These are phyloP conservation scores for Coturnix japonica DNA, from an alignment of 2,113 vertebrate species.

Conservation along the genomic window DNA sequence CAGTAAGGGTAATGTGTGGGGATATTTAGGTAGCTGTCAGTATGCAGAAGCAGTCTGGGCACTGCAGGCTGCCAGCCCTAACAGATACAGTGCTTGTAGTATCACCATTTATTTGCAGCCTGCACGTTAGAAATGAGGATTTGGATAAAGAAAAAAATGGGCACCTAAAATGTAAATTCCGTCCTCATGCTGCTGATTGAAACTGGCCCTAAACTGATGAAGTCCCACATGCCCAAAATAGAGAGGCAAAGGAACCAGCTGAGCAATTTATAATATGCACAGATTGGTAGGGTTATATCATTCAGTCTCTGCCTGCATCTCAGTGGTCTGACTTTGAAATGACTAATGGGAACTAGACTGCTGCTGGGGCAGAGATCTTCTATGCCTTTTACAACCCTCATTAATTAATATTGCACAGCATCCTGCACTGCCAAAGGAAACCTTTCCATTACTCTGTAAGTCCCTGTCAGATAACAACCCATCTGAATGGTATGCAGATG, in stretches of 20 bases:
- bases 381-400: not conserved
- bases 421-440: not conserved
- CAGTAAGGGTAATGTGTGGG: not conserved
- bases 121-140: not conserved
- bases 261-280: not conserved
- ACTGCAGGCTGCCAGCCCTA: not conserved
- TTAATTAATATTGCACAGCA: not conserved
- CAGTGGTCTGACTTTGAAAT: not conserved
- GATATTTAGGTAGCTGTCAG: not conserved
- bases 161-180: slow-evolving; percentile 16
- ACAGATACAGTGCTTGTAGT: not conserved
- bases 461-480: not conserved
- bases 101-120: not conserved
- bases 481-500: not conserved
- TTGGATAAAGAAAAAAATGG: not conserved
- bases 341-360: not conserved
- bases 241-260: not conserved
- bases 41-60: not conserved
- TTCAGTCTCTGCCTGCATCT: not conserved
- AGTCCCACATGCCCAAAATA: not conserved
- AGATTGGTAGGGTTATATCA: not conserved
- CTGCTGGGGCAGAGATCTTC: not conserved
- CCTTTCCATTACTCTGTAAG: not conserved
- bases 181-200: not conserved
- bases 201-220: slow-evolving; percentile 36